Evolutionary conservation across 2,113 vertebrate genomes (phyloP).

Genomic region (Callithrix jacchus): DNA sequence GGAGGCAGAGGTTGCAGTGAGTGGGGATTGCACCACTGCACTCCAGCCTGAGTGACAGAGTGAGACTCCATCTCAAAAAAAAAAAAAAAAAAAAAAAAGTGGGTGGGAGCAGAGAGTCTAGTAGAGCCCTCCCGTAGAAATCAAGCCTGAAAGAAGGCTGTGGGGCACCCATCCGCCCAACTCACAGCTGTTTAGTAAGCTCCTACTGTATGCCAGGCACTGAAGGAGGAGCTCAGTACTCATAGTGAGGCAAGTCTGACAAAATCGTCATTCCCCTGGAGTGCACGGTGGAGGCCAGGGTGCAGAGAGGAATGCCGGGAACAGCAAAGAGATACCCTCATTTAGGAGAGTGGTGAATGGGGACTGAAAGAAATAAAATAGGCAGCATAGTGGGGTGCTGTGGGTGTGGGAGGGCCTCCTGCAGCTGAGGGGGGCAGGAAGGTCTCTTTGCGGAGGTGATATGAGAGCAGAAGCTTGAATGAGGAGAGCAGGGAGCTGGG

Average conservation of each 20-base stretch:
- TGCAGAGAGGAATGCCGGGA: neutral
- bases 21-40: too few relatives aligned
- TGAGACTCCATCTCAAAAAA: too few relatives aligned
- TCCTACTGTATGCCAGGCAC: neutral
- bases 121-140: too few relatives aligned
- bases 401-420: neutral
- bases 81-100: too few relatives aligned
- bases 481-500: neutral
- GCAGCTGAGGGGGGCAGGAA: neutral
- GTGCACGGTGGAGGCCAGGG: fast-evolving
- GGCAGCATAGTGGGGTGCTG: neutral
- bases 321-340: neutral
- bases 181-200: too few relatives aligned
- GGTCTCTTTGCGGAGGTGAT: neutral
- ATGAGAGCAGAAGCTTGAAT: neutral
- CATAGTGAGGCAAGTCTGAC: neutral
- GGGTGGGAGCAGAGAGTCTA: too few relatives aligned
- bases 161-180: fast-evolving
- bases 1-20: too few relatives aligned
- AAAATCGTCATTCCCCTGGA: neutral
- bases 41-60: too few relatives aligned
- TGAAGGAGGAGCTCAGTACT: neutral
- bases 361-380: neutral
- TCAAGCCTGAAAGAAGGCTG: neutral
- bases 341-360: too few relatives aligned